phyloP scores from a whole-genome alignment of 2,113 vertebrate species.

The Cairina moschata region DNA sequence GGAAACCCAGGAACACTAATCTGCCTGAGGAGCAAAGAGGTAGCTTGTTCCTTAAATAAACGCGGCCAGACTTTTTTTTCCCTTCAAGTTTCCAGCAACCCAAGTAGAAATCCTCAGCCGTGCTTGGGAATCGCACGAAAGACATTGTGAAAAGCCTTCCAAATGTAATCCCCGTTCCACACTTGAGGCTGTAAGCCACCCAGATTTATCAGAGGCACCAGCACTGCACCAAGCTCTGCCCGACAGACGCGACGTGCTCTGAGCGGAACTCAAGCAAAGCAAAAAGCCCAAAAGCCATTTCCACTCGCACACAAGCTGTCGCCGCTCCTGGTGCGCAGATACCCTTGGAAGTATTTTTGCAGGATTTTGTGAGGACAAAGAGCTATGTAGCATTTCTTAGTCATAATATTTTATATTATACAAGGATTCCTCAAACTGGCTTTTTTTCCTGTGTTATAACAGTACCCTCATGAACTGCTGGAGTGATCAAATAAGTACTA shows the following conservation, averaged over 20 bases:
- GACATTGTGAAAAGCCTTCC: not conserved
- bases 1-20: not conserved
- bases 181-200: not conserved
- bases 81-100: not conserved
- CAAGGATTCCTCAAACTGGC: not conserved
- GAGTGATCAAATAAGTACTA: constrained; percentile 47
- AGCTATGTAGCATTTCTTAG: not conserved
- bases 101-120: not conserved
- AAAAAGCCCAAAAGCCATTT: not conserved
- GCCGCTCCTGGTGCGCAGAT: not conserved
- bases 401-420: not conserved
- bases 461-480: constrained; percentile 1
- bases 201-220: not conserved
- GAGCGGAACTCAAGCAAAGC: not conserved
- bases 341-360: not conserved
- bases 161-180: not conserved
- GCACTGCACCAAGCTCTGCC: not conserved
- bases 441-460: not conserved
- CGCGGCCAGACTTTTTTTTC: not conserved
- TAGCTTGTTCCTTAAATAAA: not conserved
- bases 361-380: not conserved
- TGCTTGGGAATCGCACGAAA: not conserved
- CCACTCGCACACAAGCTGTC: not conserved
- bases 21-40: not conserved
- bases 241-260: accelerated